phyloP scores from a whole-genome alignment of 2,113 vertebrate species.

The Nasalis larvatus region DNA sequence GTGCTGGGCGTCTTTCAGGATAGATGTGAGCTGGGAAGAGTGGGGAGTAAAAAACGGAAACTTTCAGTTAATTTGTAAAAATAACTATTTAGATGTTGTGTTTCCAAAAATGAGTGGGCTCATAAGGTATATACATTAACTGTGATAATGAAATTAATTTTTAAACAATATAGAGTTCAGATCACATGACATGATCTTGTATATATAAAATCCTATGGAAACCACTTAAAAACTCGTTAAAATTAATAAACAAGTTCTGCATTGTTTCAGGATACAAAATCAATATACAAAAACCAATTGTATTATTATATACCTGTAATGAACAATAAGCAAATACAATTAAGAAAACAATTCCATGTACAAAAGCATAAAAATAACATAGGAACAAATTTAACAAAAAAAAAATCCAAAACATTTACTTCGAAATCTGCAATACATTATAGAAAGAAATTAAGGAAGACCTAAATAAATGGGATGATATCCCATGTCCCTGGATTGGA shows the following conservation, averaged over 20 bases:
- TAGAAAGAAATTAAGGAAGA: background rate
- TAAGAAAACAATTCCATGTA: background rate
- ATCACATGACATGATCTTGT: background rate
- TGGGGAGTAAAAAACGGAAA: background rate
- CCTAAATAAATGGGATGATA: background rate
- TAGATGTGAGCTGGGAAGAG: background rate
- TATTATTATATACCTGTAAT: background rate
- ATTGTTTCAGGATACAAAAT: background rate
- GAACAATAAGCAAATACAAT: background rate
- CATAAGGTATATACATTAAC: background rate
- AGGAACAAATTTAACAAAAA: background rate
- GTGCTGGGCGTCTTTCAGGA: conserved; percentile 1
- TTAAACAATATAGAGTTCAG: background rate
- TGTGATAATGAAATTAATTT: background rate
- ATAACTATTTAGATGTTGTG: background rate
- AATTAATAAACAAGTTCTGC: background rate
- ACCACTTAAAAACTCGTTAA: background rate
- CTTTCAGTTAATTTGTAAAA: background rate
- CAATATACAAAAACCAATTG: background rate
- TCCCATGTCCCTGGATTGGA: background rate
- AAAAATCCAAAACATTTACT: background rate
- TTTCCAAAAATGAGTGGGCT: background rate
- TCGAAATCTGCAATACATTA: background rate
- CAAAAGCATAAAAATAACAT: background rate
- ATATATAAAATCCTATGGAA: background rate